These are phyloP conservation scores for Entomyzon cyanotis DNA, from an alignment of 2,113 vertebrate species.

Conservation along the genomic window DNA sequence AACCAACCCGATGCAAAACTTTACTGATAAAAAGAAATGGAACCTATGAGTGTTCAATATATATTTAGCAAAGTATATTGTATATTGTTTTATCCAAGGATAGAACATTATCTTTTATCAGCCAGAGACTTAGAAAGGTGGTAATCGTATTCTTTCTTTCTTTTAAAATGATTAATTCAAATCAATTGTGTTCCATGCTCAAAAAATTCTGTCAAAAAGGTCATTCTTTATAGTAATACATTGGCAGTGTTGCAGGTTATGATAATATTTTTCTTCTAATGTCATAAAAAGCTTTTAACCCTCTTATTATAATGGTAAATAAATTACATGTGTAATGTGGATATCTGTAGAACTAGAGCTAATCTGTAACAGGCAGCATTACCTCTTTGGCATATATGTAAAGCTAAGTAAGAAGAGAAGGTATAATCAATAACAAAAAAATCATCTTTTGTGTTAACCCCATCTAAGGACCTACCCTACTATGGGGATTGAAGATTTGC, in stretches of 20 bases:
- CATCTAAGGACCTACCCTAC: not conserved
- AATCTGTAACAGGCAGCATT: not conserved
- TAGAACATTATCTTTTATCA: conserved; percentile 9
- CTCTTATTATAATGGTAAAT: not conserved
- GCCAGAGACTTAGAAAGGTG: not conserved
- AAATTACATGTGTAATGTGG: not conserved
- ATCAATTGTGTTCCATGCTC: not conserved
- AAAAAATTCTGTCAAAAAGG: not conserved
- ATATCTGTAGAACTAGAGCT: not conserved
- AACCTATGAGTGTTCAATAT: not conserved
- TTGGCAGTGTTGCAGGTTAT: not conserved
- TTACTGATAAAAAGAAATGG: conserved; percentile 36
- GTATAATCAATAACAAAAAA: not conserved
- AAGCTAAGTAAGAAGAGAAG: not conserved
- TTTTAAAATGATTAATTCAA: not conserved
- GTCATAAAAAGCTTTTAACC: not conserved
- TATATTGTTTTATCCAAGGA: not conserved
- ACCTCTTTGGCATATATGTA: not conserved
- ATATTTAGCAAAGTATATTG: not conserved
- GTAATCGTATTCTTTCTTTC: not conserved
- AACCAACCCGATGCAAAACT: not conserved
- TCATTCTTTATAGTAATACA: not conserved
- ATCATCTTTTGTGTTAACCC: not conserved
- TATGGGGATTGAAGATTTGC: not conserved
- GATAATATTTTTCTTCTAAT: not conserved